phyloP scores from a whole-genome alignment of 2,797 vertebrate species.

The Liasis olivaceus region DNA sequence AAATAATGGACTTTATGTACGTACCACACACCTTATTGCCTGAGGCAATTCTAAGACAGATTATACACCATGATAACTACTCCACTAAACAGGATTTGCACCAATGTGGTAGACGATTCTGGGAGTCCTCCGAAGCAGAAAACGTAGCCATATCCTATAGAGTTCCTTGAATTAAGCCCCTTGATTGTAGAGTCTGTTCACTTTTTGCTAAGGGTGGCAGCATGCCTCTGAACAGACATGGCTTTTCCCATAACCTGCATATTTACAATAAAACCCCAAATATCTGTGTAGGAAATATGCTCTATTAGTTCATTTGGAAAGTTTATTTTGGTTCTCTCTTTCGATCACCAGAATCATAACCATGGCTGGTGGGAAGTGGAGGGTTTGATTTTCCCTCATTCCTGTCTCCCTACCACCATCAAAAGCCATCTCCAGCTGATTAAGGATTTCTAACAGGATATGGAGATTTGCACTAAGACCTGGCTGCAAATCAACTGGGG shows the following conservation, averaged over 20 bases:
- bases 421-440: slow-evolving; percentile 74
- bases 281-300: not conserved
- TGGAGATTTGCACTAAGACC: slow-evolving; percentile 76
- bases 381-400: not conserved
- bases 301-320: no score
- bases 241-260: not conserved
- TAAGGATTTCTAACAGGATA: slow-evolving; percentile 81
- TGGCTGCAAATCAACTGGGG: slow-evolving; percentile 73
- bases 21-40: not conserved
- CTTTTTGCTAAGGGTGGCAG: not conserved
- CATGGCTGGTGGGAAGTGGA: not conserved
- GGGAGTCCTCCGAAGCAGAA: not conserved
- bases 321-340: no score
- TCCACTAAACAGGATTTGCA: not conserved
- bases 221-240: not conserved
- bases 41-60: not conserved
- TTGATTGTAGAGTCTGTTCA: not conserved
- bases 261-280: not conserved
- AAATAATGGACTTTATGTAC: not conserved
- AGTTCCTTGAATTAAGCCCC: not conserved
- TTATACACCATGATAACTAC: not conserved
- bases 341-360: no score
- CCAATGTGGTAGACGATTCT: not conserved
- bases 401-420: not conserved
- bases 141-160: not conserved